phyloP scores from a whole-genome alignment of 2,888 invertebrate species.

The Amblyteles armatorius region DNA sequence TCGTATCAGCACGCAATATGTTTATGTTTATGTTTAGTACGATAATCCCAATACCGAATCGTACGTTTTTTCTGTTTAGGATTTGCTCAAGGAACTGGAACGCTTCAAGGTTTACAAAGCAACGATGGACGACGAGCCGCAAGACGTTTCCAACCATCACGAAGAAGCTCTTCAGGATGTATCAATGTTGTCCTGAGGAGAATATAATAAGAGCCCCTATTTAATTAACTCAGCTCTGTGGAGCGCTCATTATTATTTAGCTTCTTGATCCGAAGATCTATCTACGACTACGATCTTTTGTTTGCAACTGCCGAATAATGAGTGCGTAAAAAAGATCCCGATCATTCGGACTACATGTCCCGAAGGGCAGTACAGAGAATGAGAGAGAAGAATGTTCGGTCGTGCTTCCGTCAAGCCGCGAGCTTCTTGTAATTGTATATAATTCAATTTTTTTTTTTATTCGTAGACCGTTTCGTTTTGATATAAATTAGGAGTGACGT shows the following conservation, averaged over 20 bases:
- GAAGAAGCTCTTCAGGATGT: constrained; percentile 27
- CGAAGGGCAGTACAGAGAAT: neutral
- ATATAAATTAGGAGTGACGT: constrained; percentile 12
- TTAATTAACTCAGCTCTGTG: constrained; percentile 29
- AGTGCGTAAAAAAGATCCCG: constrained; percentile 21
- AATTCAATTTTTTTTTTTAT: constrained; percentile 24
- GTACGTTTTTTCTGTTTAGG: constrained; percentile 73
- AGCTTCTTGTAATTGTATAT: constrained; percentile 37
- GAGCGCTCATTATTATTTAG: constrained; percentile 44
- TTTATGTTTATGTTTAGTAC: no score
- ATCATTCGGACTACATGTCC: constrained; percentile 23
- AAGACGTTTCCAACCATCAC: constrained; percentile 36
- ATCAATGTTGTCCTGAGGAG: constrained; percentile 51
- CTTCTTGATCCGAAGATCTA: constrained; percentile 23
- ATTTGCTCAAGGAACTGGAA: constrained; percentile 83
- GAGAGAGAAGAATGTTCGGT: constrained; percentile 4
- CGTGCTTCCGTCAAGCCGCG: constrained; percentile 1
- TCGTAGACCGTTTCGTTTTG: constrained; percentile 62
- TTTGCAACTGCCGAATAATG: constrained; percentile 50
- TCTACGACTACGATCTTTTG: constrained; percentile 37
- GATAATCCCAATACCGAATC: constrained; percentile 19
- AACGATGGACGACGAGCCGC: constrained; percentile 44
- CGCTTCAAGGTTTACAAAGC: constrained; percentile 77
- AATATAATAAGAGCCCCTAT: constrained; percentile 12
- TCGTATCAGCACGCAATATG: no score